Evolutionary conservation across 2,797 vertebrate genomes (phyloP), one percentile per base, ranked within the genome.

Genomic region (Polyboroides typus): DNA sequence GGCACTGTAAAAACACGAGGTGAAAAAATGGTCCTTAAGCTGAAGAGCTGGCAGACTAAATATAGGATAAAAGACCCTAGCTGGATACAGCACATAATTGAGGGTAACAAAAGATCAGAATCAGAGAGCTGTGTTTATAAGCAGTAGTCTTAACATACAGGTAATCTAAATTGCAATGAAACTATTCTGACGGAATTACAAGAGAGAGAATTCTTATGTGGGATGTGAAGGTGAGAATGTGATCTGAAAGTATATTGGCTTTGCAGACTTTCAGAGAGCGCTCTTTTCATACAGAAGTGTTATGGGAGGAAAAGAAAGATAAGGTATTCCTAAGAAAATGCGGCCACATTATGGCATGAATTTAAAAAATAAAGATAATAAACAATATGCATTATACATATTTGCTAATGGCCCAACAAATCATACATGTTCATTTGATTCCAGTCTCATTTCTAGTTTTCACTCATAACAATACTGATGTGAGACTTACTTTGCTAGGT

Each of bases 371-470:
- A 22, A 45, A 58, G 55, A 16, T 11, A 74, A 40, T 8, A 53
- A 90, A 44, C 1, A 0, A 22, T 10, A 18, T 7, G 21, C 15
- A 21, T 80, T 31, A 8, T 4, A 38, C 0, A 1, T 48, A 12
- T 11, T 55, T 45, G 29, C 12, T 34, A 25, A 33, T 27, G 25
- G 52, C 52, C 34, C 33, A 53, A 34, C 47, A 42, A 34, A 50
- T 33, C 52, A 31, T 3, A 17, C 15, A 13, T 11, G 4, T 16
- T 31, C 42, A 17, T 38, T 44, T 48, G 40, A 48, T 45, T 60
- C 40, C 45, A 22, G 29, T 14, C 50, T 67, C 4, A 1, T 38
- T 66, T 34, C 71, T 14, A 23, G 44, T 67, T 56, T 33, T 79
- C 47, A 36, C 15, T 58, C 15, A 2, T 34, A 60, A 70, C 9